A percentile compares a stretch with the other conserved stretches of the same genome.
phyloP scores from a whole-genome alignment of 1,140 invertebrate species.

The Mesaphorura yosii region DNA sequence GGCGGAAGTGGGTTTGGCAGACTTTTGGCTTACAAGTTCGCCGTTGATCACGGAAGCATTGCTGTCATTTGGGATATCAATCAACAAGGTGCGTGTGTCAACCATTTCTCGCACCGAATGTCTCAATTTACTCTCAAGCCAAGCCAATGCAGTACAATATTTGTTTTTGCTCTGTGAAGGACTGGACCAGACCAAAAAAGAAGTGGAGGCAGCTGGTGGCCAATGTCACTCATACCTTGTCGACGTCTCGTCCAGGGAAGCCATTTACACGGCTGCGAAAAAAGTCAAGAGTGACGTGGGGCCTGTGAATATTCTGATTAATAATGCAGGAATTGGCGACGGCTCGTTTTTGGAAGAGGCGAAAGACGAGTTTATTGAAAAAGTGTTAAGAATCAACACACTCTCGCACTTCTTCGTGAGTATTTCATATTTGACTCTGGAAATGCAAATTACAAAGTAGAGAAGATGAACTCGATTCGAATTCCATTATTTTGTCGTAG shows the following conservation, averaged over 20 bases:
- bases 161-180: too few relatives aligned
- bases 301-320: conserved; percentile 77
- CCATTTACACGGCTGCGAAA: conserved; percentile 70
- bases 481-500: too few relatives aligned
- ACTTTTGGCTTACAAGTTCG: conserved; percentile 63
- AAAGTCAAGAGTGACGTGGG: conserved; percentile 71
- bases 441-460: neutral
- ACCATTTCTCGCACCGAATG: too few relatives aligned
- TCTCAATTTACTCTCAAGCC: too few relatives aligned
- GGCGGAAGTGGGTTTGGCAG: conserved; percentile 80
- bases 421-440: neutral
- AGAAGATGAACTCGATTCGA: too few relatives aligned
- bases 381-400: conserved; percentile 52
- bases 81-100: conserved; percentile 61
- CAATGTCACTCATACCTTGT: conserved; percentile 58
- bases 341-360: conserved; percentile 71
- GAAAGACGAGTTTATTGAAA: conserved; percentile 54
- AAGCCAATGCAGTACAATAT: too few relatives aligned
- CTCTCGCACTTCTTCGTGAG: conserved; percentile 56
- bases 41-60: conserved; percentile 55
- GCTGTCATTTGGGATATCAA: conserved; percentile 92
- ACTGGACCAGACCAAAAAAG: conserved; percentile 57
- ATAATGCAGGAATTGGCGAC: conserved; percentile 90
- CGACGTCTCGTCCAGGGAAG: conserved; percentile 64
- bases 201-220: conserved; percentile 53